Conservation (phyloP, 2,888 invertebrate species). For the Stenchaetothrips biformis region DNA sequence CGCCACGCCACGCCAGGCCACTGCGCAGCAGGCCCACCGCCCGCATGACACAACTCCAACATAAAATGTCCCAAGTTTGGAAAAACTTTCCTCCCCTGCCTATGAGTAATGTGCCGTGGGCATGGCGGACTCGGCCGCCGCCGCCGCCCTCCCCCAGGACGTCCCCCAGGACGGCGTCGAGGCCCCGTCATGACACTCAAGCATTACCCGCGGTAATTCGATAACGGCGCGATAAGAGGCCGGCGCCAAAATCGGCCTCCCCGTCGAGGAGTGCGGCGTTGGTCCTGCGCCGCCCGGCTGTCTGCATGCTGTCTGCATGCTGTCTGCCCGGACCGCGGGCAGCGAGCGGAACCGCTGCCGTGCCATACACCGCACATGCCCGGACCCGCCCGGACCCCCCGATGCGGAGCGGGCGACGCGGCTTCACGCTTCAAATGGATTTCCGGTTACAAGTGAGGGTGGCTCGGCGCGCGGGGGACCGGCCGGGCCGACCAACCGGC, state of each 20-base stretch:
- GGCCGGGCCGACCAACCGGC: too few relatives aligned
- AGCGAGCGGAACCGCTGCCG: background rate
- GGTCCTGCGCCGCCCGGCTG: background rate
- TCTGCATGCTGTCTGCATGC: too few relatives aligned
- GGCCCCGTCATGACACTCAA: too few relatives aligned
- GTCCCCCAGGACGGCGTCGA: too few relatives aligned
- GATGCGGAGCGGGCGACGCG: too few relatives aligned
- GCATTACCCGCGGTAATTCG: too few relatives aligned
- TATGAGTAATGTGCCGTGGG: background rate
- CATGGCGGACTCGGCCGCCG: background rate
- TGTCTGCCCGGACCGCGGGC: background rate
- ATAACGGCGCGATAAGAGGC: too few relatives aligned
- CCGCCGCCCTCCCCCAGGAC: background rate
- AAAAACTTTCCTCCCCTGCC: conserved; percentile 2
- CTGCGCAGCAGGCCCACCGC: background rate
- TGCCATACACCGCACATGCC: background rate
- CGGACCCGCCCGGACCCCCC: background rate
- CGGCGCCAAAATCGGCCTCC: too few relatives aligned
- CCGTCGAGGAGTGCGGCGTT: background rate
- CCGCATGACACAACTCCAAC: conserved; percentile 22
- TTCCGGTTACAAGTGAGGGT: too few relatives aligned
- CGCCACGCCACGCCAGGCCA: background rate
- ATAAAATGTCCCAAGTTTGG: conserved; percentile 11
- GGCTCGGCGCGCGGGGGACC: too few relatives aligned
- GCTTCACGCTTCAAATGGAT: too few relatives aligned